Base-by-base conservation (phyloP, 2,888 invertebrate genomes). In the Liposcelis brunnea region DNA sequence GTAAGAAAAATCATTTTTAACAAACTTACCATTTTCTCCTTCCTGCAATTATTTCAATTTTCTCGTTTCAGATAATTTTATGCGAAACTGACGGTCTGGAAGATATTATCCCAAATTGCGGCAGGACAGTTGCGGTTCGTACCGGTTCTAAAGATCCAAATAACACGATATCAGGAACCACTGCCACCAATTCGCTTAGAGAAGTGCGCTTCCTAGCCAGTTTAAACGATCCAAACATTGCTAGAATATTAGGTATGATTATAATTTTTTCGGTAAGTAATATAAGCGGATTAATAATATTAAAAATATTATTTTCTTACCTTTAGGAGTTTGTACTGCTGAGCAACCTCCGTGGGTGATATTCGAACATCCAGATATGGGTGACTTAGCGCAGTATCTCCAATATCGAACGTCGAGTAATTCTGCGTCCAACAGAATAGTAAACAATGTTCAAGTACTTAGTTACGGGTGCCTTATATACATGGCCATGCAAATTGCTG, bases 401-500 rank as follows among this genome's bases (percentile, higher is more conserved):
- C 45, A 49, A 19, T 40, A 40, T 21, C 15, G 40, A 6, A 16
- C 40, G 12, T 16, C 40, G 4, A 26, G 26, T 26, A 26, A 26
- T 26, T 8, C 8, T 6, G 8, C 26, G 4, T 26, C 26, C 4
- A 26, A 26, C 26, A 26, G 26, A 26, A 26, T 26, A 26, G 26
- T 26, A 6, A 21, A 12, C 19, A 21, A 21, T 16, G 40, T 40
- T n/a, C 40, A 40, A 21, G 40, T 21, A 61, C 61, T 11, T 63
- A 80, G 80, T 60, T 73, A 74, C 59, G 75, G 73, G 52, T 75
- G 74, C 58, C 66, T 81, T 53, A 69, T 81, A 51, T 78, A 72
- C 62, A 77, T 81, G 71, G 76, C 77, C 44, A 71, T 74, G 45
- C 80, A 84, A 63, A 75, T 84, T 57, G 77, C 82, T 36, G 79